Evolutionary conservation across 2,113 vertebrate species (phyloP).

Genomic region (rat (Rattus norvegicus)): DNA sequence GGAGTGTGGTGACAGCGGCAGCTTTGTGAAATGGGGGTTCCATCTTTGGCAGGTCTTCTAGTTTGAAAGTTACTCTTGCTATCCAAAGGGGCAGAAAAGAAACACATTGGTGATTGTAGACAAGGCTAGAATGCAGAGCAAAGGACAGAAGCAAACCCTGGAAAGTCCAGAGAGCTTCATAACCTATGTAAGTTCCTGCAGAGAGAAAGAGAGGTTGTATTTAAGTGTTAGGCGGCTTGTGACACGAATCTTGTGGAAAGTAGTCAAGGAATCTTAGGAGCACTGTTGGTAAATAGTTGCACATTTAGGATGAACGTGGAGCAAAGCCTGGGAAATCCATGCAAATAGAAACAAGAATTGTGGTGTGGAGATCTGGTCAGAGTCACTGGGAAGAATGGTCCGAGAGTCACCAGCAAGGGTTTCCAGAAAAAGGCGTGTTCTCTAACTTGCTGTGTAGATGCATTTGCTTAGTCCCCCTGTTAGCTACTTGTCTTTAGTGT

Average conservation of each 20-base stretch:
- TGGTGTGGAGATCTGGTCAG: background rate
- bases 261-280: slow-evolving; percentile 13
- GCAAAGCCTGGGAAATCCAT: background rate
- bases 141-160: background rate
- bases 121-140: slow-evolving; percentile 38
- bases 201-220: background rate
- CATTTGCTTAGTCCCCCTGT: background rate
- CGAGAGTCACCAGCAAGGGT: background rate
- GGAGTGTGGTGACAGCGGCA: background rate
- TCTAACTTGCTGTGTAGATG: background rate
- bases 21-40: background rate
- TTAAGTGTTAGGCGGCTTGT: background rate
- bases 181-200: background rate
- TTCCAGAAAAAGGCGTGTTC: background rate
- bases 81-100: background rate
- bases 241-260: background rate
- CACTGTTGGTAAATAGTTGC: background rate
- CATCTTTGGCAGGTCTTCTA: background rate
- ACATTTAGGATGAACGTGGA: background rate
- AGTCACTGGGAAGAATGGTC: background rate
- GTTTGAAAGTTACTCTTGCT: slow-evolving; percentile 49
- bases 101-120: background rate
- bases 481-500: background rate
- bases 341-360: background rate
- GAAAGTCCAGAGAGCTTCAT: background rate